A percentile compares a stretch with the other conserved stretches of the same genome.
These are phyloP conservation scores for Tragelaphus scriptus DNA, from an alignment of 2,113 vertebrate species.

Conservation along the genomic window DNA sequence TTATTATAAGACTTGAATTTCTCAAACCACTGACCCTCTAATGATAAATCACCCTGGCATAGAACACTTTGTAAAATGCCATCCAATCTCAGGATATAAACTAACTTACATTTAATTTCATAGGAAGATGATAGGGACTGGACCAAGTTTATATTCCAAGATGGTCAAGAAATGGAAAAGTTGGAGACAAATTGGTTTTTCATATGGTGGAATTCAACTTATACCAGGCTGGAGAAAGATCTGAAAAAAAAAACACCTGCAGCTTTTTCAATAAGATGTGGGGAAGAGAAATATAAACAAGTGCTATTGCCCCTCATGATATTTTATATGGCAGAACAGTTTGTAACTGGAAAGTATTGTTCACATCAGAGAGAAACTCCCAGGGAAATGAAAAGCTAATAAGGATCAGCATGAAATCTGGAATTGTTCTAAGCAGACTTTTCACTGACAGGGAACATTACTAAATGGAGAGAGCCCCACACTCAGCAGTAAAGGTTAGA, in stretches of 20 bases:
- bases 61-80: neutral
- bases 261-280: neutral
- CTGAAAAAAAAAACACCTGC: neutral
- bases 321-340: conserved; percentile 8
- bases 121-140: neutral
- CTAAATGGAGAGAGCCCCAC: neutral
- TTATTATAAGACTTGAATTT: neutral
- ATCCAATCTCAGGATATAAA: neutral
- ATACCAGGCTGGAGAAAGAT: neutral
- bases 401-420: conserved; percentile 45
- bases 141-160: neutral
- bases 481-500: conserved; percentile 7
- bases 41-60: neutral
- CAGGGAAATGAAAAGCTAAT: conserved; percentile 53
- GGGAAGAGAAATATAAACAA: neutral
- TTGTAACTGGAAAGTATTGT: conserved; percentile 32
- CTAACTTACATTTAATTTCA: neutral
- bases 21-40: neutral
- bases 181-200: neutral
- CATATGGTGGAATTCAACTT: neutral
- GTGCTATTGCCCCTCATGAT: neutral
- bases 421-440: conserved; percentile 22
- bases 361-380: conserved; percentile 34
- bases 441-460: neutral
- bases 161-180: neutral